phyloP scores from a whole-genome alignment of 2,888 invertebrate genomes.

The Lepeophtheirus nordmannii region DNA sequence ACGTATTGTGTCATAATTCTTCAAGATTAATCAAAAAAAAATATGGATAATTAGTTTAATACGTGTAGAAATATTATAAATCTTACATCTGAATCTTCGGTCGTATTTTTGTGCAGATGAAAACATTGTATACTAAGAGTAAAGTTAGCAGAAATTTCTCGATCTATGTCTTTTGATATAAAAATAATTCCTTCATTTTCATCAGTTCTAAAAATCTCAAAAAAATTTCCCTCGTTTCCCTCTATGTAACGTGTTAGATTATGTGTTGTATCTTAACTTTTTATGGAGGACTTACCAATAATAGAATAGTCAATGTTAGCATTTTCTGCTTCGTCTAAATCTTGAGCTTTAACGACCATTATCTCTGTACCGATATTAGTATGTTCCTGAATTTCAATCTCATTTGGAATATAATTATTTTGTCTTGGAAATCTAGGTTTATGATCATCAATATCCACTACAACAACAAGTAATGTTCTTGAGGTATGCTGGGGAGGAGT shows the following conservation, averaged over 20 bases:
- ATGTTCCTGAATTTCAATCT: constrained; percentile 50
- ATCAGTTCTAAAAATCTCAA: constrained; percentile 46
- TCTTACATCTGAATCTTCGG: neutral
- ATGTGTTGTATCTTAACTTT: no score
- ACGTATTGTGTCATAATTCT: constrained; percentile 41
- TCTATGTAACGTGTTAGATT: constrained; percentile 34
- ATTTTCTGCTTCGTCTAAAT: constrained; percentile 57
- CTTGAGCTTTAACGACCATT: constrained; percentile 51
- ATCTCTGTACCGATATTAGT: constrained; percentile 48
- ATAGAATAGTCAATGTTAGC: constrained; percentile 58
- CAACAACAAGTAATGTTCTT: constrained; percentile 48
- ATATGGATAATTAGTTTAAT: neutral
- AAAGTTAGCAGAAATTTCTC: constrained; percentile 45
- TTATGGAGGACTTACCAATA: constrained; percentile 38
- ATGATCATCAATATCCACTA: constrained; percentile 63
- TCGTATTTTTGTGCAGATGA: neutral
- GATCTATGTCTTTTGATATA: constrained; percentile 47
- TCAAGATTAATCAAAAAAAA: neutral
- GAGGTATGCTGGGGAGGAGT: constrained; percentile 58
- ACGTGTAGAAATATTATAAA: constrained; percentile 9
- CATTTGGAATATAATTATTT: constrained; percentile 41
- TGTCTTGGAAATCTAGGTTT: constrained; percentile 53
- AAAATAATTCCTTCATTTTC: constrained; percentile 49
- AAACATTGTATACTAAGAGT: constrained; percentile 43
- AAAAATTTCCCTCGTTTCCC: constrained; percentile 52